Base-by-base conservation (phyloP, 2,888 invertebrate species). In the Mamestra brassicae region DNA sequence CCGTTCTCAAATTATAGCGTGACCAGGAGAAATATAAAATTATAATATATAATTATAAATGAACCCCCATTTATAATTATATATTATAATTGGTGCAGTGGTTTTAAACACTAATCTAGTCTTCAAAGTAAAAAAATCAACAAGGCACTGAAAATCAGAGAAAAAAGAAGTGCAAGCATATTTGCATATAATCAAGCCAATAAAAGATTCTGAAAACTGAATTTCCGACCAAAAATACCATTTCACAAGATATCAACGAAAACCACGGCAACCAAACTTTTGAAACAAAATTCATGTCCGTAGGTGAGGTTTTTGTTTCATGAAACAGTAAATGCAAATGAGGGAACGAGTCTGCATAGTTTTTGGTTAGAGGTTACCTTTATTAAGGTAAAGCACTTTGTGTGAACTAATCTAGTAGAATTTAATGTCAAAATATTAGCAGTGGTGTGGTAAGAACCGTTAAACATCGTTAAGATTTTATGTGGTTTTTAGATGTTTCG, bases 271-370 rank as follows among this genome's bases (percentile, higher is more conserved):
- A 55, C 11, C 62, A 71, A 36, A 42, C 36, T 71, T 13, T 6
- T 61, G 69, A 54, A 66, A 69, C 26, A 52, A 64, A 34, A 11
- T 52, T 68, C 36, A 15, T 54, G 60, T 52, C 36, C 55, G 6
- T 11, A 47, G 13, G 15, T 38, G 36, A 67, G 60, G 42, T 34
- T 58, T 70, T 42, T 47, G 54, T 73, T 58, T 52, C 63, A 47
- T 67, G 67, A 57, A 73, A 69, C 47, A 58, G 57, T 68, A 62
- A 13, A 85, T 85, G 85, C 63, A 76, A 85, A 85, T 85, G 67
- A 76, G 64, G 15, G 36, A 52, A 74, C 36, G 52, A 52, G 62
- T 66, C 64, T 74, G 50, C n/a, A 64, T 80, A 78, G 84, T 76
- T 85, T 75, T 78, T 64, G 73, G 85, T 76, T 65, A 70, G 60